A percentile compares a stretch with the other conserved stretches of the same genome.
phyloP scores from a whole-genome alignment of 2,113 vertebrate species.

The Romanogobio albipinnatus region DNA sequence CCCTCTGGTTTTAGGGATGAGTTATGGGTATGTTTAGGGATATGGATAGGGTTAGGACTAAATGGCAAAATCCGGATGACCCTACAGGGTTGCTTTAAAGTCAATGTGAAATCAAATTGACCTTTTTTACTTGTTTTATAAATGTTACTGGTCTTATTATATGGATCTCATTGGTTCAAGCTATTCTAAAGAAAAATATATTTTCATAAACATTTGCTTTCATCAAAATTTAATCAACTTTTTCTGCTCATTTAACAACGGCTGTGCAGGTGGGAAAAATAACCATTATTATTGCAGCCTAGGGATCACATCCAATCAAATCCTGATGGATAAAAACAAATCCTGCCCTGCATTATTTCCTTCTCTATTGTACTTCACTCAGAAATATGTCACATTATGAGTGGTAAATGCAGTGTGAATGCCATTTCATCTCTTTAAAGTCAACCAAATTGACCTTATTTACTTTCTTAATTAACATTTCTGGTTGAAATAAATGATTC shows the following conservation, averaged over 20 bases:
- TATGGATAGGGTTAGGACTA: no score
- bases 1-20: no score
- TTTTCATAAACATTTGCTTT: slow-evolving; percentile 13
- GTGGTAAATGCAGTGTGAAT: neutral
- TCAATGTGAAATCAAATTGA: no score
- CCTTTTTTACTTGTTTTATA: neutral
- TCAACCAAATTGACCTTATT: neutral
- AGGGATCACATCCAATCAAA: slow-evolving; percentile 2
- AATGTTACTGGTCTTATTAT: neutral
- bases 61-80: no score
- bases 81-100: no score
- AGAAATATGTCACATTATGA: neutral
- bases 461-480: neutral
- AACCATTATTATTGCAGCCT: neutral
- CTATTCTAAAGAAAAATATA: neutral
- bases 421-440: neutral
- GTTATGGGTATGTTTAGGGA: no score
- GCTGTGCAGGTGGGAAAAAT: neutral
- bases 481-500: neutral
- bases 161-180: no score
- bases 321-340: neutral
- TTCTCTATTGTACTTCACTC: neutral
- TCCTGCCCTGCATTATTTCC: neutral
- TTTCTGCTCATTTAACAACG: neutral
- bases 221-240: neutral